Base-by-base conservation (phyloP, 2,888 invertebrate species). In the Agonum fuliginosum region DNA sequence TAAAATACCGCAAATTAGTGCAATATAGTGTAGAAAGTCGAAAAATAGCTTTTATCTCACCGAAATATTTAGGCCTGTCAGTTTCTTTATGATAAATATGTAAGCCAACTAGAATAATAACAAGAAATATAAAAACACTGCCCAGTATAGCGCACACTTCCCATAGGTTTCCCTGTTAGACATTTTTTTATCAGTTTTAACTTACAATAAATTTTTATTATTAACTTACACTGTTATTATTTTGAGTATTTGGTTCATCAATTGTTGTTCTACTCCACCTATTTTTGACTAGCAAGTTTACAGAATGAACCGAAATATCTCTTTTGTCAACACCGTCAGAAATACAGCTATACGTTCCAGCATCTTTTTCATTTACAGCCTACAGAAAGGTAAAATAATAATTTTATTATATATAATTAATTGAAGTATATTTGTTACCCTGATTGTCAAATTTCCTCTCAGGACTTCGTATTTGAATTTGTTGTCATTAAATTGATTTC, bases 381-480 rank as follows among this genome's bases (percentile, higher is more conserved):
- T 92, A 84, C 78, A 48, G 79, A 76, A 73, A 78, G 74, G 54
- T 51, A 77, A 41, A 54, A 72, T 41, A 54, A 67, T 65, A 30
- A 6, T 0, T 24, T 6, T 14, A 65, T 46, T 30, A 75, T 51
- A 17, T 41, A 70, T 70, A 24, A 48, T 10, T 27, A 65, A 14
- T 30, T n/a, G 69, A 46, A 10, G 43, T 12, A 58, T 14, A 37
- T 12, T 24, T 3, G 88, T 89, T 86, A 92, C 93, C 88, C 89
- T 88, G 80, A 93, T 92, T 79, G 87, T 88, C 58, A 93, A 88
- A 81, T 88, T 91, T 80, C 93, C 93, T 58, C 92, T 91, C 58
- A 92, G 86, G 12, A 92, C 91, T 86, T 92, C 91, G 86, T 92
- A 93, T 83, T 92, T 91, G 83, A 91, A 92, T 85, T 92, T 93